Percentiles rank a stretch among this genome's conserved stretches.
Conservation (phyloP, 1,140 invertebrate genomes). For the Trinorchestia longiramus region DNA sequence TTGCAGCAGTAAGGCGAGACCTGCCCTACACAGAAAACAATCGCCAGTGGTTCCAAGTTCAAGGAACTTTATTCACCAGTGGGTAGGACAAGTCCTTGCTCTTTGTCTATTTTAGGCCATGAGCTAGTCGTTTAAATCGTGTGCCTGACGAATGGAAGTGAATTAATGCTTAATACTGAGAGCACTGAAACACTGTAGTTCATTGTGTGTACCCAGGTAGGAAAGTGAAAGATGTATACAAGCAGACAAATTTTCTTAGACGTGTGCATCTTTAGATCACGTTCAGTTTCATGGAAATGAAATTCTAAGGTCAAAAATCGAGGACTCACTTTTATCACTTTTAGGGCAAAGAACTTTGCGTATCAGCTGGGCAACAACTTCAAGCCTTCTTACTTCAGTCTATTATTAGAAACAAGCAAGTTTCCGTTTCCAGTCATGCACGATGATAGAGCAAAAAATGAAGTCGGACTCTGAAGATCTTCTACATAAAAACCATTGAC, state of each 20-base stretch:
- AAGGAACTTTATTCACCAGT: background rate
- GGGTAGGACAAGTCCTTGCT: background rate
- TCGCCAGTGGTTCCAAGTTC: background rate
- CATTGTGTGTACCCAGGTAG: too few relatives aligned
- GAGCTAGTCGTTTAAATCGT: background rate
- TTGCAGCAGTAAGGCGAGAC: constrained; percentile 2
- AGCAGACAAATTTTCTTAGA: too few relatives aligned
- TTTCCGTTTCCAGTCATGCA: background rate
- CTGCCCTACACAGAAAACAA: background rate
- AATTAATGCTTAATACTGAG: background rate
- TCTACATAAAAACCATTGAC: background rate
- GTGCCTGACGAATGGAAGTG: background rate
- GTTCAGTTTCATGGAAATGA: background rate
- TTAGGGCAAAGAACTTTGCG: background rate
- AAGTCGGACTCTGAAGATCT: background rate
- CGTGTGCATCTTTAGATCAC: too few relatives aligned
- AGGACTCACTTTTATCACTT: background rate
- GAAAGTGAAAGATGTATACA: too few relatives aligned
- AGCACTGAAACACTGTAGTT: background rate
- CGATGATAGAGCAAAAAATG: background rate
- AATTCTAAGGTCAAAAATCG: background rate
- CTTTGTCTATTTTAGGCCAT: background rate
- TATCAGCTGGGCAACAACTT: background rate
- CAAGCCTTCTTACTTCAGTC: background rate
- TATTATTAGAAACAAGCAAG: background rate